phyloP scores from a whole-genome alignment of 2,797 vertebrate species.

The Characodon lateralis region DNA sequence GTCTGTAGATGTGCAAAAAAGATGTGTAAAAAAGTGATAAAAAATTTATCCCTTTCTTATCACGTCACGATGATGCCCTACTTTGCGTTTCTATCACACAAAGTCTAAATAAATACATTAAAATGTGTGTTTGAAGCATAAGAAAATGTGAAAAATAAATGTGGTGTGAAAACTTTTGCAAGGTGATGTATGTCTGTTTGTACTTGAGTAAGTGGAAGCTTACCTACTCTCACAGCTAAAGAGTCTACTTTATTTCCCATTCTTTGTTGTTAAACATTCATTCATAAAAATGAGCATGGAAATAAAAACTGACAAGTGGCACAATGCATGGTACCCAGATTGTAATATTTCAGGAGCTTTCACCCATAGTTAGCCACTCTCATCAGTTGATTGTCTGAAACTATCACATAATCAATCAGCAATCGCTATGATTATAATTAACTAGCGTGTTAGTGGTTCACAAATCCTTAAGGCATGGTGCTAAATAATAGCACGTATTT shows the following conservation, averaged over 20 bases:
- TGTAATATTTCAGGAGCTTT: background rate
- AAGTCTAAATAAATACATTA: background rate
- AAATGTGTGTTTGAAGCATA: no score
- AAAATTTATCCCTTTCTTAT: background rate
- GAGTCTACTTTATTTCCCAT: conserved; percentile 27
- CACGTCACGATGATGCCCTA: background rate
- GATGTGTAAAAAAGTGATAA: no score
- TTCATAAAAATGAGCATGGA: conserved; percentile 15
- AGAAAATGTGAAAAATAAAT: background rate
- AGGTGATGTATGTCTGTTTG: background rate
- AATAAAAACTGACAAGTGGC: conserved; percentile 5
- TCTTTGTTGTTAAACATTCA: background rate
- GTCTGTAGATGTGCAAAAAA: no score
- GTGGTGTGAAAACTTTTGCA: background rate
- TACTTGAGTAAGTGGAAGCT: conserved; percentile 39
- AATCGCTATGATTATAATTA: background rate
- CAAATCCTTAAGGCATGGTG: background rate
- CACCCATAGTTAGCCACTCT: background rate
- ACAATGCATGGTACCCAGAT: background rate
- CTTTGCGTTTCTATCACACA: background rate
- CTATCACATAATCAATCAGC: background rate
- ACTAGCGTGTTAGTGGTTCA: conserved; percentile 15
- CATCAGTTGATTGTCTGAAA: background rate
- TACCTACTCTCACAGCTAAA: conserved; percentile 40
- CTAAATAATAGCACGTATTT: conserved; percentile 5